Percentiles rank a stretch among this genome's conserved stretches.
Conservation (phyloP, 2,113 vertebrate genomes). For the Pao palembangensis region DNA sequence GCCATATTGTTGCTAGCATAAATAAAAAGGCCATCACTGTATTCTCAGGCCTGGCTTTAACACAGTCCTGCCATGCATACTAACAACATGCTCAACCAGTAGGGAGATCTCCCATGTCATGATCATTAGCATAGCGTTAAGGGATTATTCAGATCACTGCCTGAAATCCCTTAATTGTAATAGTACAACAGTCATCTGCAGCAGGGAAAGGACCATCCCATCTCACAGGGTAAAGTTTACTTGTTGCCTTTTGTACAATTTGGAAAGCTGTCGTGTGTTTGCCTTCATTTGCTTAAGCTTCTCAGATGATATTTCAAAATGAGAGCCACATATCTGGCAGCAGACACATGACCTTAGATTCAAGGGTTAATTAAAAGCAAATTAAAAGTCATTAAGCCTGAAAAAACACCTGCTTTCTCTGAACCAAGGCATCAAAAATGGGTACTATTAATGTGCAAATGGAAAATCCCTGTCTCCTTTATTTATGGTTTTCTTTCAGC, state of each 20-base stretch:
- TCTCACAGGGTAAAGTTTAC: slow-evolving; percentile 56
- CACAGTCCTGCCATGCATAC: slow-evolving; percentile 54
- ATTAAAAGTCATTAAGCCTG: slow-evolving; percentile 73
- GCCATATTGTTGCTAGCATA: slow-evolving; percentile 53
- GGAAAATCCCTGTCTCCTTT: slow-evolving; percentile 54
- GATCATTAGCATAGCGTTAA: slow-evolving; percentile 61
- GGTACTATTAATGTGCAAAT: slow-evolving; percentile 73
- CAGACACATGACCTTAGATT: slow-evolving; percentile 57
- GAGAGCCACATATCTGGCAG: slow-evolving; percentile 27
- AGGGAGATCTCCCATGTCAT: slow-evolving; percentile 38
- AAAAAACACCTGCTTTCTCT: slow-evolving; percentile 71
- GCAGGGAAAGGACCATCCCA: slow-evolving; percentile 31
- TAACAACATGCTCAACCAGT: slow-evolving; percentile 66
- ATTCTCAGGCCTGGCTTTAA: slow-evolving; percentile 43
- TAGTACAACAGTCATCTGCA: slow-evolving; percentile 58
- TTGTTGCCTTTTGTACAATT: slow-evolving; percentile 41
- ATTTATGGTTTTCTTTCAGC: slow-evolving; percentile 54
- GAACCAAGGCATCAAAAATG: slow-evolving; percentile 53
- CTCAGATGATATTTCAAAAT: slow-evolving; percentile 50
- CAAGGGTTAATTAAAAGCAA: slow-evolving; percentile 77
- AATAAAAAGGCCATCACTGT: slow-evolving; percentile 50
- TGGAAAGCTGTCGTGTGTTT: slow-evolving; percentile 8
- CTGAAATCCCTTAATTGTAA: slow-evolving; percentile 75
- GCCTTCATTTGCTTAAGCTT: slow-evolving; percentile 27
- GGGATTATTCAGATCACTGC: slow-evolving; percentile 71